Evolutionary conservation across 2,797 vertebrate genomes (phyloP).

Genomic region (Pseudocheirus occidentalis): DNA sequence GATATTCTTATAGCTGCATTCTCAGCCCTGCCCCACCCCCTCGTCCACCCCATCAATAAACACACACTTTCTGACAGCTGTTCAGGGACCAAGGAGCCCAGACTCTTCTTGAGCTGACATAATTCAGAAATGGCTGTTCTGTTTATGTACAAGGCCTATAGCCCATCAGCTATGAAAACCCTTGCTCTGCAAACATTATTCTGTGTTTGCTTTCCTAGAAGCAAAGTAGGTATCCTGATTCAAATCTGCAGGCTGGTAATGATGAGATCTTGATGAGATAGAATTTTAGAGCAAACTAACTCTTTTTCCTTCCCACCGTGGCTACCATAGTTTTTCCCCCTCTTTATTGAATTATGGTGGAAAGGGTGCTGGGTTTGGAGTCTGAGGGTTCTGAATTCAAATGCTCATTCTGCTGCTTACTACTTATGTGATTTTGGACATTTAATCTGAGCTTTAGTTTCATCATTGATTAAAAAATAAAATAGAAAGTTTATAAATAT

Average conservation of each 20-base stretch:
- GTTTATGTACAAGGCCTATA: not conserved
- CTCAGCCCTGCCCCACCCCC: not conserved
- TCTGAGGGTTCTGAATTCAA: not conserved
- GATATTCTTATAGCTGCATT: not conserved
- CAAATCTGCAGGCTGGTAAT: not conserved
- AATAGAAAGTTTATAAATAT: not conserved
- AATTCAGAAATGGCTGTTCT: slow-evolving; percentile 18
- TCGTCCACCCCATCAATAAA: not conserved
- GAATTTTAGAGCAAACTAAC: not conserved
- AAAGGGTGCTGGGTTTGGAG: not conserved
- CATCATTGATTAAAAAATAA: not conserved
- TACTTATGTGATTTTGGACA: not conserved
- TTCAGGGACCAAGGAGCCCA: slow-evolving; percentile 21
- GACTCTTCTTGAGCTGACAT: not conserved
- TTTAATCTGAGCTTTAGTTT: not conserved
- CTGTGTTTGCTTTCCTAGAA: not conserved
- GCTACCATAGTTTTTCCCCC: not conserved
- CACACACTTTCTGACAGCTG: not conserved
- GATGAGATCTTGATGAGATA: not conserved
- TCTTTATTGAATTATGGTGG: not conserved
- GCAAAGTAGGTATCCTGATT: not conserved
- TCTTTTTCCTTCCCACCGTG: not conserved
- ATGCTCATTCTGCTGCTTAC: not conserved
- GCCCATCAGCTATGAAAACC: not conserved
- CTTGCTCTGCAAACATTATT: not conserved